A percentile compares a stretch with the other conserved stretches of the same genome.
These are phyloP conservation scores for Vidua chalybeata DNA, from an alignment of 2,113 vertebrate species.

Conservation along the genomic window DNA sequence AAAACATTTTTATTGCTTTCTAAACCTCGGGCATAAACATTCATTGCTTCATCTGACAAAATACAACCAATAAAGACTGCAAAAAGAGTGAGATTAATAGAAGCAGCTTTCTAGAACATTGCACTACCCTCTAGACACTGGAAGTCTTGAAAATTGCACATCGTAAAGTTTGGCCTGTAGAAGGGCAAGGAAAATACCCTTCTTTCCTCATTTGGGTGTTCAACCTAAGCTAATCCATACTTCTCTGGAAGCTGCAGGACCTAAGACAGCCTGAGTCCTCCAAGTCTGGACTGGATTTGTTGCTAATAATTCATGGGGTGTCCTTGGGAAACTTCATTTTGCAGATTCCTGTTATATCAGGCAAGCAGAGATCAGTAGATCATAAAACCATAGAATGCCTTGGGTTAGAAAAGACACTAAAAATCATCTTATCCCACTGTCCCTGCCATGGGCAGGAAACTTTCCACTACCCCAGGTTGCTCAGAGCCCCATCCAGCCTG, in stretches of 20 bases:
- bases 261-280: neutral
- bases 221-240: neutral
- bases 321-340: neutral
- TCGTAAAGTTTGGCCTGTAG: neutral
- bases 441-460: neutral
- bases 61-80: conserved; percentile 6
- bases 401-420: neutral
- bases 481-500: neutral
- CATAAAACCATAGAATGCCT: neutral
- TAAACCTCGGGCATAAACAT: conserved; percentile 45
- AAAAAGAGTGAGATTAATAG: conserved; percentile 36
- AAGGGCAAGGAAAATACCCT: neutral
- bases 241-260: neutral
- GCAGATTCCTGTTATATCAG: neutral
- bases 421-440: neutral
- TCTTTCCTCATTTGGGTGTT: neutral
- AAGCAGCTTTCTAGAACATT: conserved; percentile 11
- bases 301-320: neutral
- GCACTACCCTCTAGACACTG: neutral
- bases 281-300: neutral
- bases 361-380: neutral
- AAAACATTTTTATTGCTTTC: conserved; percentile 62
- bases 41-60: conserved; percentile 37
- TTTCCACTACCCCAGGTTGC: neutral
- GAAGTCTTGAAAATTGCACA: neutral